Percentiles rank a stretch among this genome's conserved stretches.
Evolutionary conservation across 2,797 vertebrate genomes (phyloP).

Genomic region (Pipistrellus pipistrellus): DNA sequence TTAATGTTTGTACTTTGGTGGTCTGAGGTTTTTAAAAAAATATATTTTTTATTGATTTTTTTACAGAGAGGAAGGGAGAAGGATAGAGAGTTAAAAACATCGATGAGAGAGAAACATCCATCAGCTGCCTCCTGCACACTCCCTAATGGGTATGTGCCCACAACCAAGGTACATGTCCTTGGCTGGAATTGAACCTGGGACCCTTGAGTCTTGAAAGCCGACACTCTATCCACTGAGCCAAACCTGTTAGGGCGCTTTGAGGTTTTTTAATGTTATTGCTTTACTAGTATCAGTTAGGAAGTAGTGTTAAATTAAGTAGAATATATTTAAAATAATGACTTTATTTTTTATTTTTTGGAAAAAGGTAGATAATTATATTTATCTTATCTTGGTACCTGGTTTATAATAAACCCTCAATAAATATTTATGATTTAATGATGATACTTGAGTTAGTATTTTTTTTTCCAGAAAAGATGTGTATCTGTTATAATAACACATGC

Average conservation of each 20-base stretch:
- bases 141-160: too few species aligned
- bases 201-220: too few species aligned
- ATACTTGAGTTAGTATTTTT: background rate
- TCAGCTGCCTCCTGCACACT: too few species aligned
- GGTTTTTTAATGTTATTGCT: background rate
- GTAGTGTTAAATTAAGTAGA: slow-evolving; percentile 42
- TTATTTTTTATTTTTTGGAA: slow-evolving; percentile 31
- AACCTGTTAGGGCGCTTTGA: background rate
- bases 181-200: too few species aligned
- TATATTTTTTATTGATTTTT: too few species aligned
- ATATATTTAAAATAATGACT: slow-evolving; percentile 24
- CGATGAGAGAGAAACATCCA: too few species aligned
- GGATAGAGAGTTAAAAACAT: too few species aligned
- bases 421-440: slow-evolving; percentile 15
- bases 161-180: too few species aligned
- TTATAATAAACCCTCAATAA: background rate
- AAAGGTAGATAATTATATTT: background rate
- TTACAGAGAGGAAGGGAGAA: too few species aligned
- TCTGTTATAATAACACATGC: background rate
- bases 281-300: slow-evolving; percentile 34
- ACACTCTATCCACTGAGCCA: too few species aligned
- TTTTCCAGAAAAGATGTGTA: background rate
- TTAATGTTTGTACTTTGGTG: slow-evolving; percentile 35
- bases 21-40: background rate
- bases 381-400: background rate